phyloP scores from a whole-genome alignment of 2,797 vertebrate genomes.

The Botia kubotai region DNA sequence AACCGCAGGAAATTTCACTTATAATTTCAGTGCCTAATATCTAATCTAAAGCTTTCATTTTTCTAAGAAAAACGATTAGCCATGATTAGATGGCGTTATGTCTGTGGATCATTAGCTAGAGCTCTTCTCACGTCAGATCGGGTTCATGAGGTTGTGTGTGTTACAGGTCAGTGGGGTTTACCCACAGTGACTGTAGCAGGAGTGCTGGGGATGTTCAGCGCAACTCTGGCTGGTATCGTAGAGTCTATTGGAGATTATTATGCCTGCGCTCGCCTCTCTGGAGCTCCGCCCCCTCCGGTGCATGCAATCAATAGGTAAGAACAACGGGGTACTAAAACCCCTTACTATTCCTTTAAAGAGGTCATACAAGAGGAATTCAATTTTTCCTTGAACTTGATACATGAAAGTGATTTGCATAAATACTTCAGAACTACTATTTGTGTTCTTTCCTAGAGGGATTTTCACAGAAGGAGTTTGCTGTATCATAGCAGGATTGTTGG shows the following conservation, averaged over 20 bases:
- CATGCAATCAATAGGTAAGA: constrained; percentile 95
- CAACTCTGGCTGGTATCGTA: constrained; percentile 89
- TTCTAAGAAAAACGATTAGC: constrained; percentile 20
- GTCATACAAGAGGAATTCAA: no score
- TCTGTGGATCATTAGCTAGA: not conserved
- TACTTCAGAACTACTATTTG: not conserved
- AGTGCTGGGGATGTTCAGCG: constrained; percentile 97
- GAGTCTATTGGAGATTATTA: constrained; percentile 98
- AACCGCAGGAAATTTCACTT: not conserved
- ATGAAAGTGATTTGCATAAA: no score
- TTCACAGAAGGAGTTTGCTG: constrained; percentile 93
- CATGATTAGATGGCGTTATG: not conserved
- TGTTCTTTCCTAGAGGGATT: constrained; percentile 82
- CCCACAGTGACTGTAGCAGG: constrained; percentile 90
- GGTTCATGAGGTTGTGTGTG: constrained; percentile 9
- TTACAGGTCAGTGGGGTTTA: constrained; percentile 93
- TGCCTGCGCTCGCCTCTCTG: constrained; percentile 91
- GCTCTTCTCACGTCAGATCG: constrained; percentile 15
- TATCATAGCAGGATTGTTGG: constrained; percentile 91
- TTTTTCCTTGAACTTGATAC: no score
- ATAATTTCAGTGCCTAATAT: not conserved
- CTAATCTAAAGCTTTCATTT: not conserved
- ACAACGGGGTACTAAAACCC: not conserved
- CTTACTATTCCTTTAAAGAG: not conserved
- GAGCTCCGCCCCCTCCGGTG: constrained; percentile 88